These are phyloP conservation scores for Rhizoglyphus robini DNA, from an alignment of 1,140 invertebrate species.

Conservation along the genomic window DNA sequence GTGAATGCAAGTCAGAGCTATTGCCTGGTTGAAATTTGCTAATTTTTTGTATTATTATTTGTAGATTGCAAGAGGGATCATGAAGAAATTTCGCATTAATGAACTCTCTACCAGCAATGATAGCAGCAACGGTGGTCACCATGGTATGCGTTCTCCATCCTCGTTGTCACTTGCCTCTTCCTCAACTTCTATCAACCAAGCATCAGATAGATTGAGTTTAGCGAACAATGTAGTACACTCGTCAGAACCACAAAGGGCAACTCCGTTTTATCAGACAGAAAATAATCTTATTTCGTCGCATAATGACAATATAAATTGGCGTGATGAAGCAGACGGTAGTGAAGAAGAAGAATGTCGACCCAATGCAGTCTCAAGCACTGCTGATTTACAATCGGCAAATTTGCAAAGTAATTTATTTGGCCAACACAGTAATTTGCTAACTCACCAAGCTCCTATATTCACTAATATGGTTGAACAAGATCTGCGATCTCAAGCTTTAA, in stretches of 20 bases:
- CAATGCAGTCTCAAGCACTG: background rate
- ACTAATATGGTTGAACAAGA: background rate
- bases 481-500: background rate
- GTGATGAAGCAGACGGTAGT: slow-evolving; percentile 14
- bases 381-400: background rate
- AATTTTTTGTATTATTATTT: too few species aligned
- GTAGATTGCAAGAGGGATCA: too few species aligned
- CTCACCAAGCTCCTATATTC: background rate
- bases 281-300: background rate
- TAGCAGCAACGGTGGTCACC: background rate
- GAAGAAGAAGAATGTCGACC: slow-evolving; percentile 4
- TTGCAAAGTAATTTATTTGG: background rate
- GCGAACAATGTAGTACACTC: background rate
- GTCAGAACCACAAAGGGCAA: background rate
- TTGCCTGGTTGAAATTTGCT: too few species aligned
- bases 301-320: slow-evolving; percentile 12
- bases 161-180: background rate
- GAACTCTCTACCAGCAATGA: background rate
- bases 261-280: background rate
- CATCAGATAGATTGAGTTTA: background rate
- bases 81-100: background rate
- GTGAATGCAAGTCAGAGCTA: too few species aligned
- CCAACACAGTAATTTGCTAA: background rate
- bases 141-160: slow-evolving; percentile 3
- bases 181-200: background rate